These are phyloP conservation scores for Rosalia funebris DNA, from an alignment of 2,888 invertebrate species.

Conservation along the genomic window DNA sequence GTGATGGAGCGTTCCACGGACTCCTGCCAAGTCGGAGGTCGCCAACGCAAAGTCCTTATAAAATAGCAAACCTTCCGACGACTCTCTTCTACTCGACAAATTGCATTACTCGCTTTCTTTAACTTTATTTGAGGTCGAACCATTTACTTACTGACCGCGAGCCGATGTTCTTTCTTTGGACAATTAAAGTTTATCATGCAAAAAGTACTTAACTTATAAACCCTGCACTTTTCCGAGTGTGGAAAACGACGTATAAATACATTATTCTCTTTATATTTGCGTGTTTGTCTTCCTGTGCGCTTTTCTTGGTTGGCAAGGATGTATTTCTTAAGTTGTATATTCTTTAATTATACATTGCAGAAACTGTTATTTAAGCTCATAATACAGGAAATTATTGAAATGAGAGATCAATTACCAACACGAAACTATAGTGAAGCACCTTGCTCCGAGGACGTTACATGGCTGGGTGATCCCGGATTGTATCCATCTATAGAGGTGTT, in stretches of 20 bases:
- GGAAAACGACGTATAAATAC: slow-evolving; percentile 23
- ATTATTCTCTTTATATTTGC: slow-evolving; percentile 16
- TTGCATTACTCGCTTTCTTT: slow-evolving; percentile 40
- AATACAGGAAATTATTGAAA: too few relatives aligned
- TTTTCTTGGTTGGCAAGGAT: neutral
- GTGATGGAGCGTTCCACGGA: slow-evolving; percentile 55
- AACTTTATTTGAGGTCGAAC: slow-evolving; percentile 44
- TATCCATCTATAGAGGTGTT: too few relatives aligned
- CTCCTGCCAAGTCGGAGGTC: slow-evolving; percentile 47
- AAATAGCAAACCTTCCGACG: slow-evolving; percentile 24
- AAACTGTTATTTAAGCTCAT: too few relatives aligned
- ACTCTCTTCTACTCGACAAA: slow-evolving; percentile 33
- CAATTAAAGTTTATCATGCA: slow-evolving; percentile 41
- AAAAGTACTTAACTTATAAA: slow-evolving; percentile 33
- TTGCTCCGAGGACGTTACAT: too few relatives aligned
- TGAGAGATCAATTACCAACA: too few relatives aligned
- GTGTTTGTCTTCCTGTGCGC: slow-evolving; percentile 2
- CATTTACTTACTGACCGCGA: slow-evolving; percentile 50
- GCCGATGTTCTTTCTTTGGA: slow-evolving; percentile 39
- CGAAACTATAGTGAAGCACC: too few relatives aligned
- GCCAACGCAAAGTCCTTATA: slow-evolving; percentile 22
- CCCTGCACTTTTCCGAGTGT: slow-evolving; percentile 36
- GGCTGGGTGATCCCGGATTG: too few relatives aligned
- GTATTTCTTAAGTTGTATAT: too few relatives aligned
- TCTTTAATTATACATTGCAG: too few relatives aligned